Evolutionary conservation across 2,888 invertebrate genomes (phyloP), one percentile per base, ranked within the genome.

Genomic region (Standfussiana lucernea): DNA sequence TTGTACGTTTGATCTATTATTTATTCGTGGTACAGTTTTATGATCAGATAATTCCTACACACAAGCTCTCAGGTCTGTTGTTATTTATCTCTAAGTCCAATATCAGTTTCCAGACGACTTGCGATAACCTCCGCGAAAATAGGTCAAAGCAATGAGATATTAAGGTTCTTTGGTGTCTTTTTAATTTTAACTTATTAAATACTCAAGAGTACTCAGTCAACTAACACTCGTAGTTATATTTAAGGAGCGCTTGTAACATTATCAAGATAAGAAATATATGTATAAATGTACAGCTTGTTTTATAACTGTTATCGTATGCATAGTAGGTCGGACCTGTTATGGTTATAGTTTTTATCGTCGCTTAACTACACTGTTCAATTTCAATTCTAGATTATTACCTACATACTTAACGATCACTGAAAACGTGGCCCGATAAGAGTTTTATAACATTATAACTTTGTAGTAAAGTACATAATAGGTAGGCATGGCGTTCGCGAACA

Each of bases 261-360:
- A 91, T 93, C 92, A 90, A 92, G 93, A 94, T 94, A 94, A 94
- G 91, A 86, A 89, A 88, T 91, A 91, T 91, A 90, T 64, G 64
- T 92, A 93, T 84, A 83, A 83, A 83, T 89, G 91, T 91, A 91
- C 91, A 90, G 89, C 86, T 89, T 91, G 91, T 93, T 94, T 93
- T 91, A 93, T 91, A 90, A 89, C 78, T 88, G 90, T 93, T 93
- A 93, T 93, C 92, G 90, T 84, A 85, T 84, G 85, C 77, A 84
- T 90, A 93, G 89, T 92, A 88, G 94, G 93, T 94, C 93, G 92
- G 87, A 89, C 92, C 90, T 92, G 94, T 93, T 93, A 91, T 91
- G 90, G 89, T 91, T 92, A 91, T 88, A 87, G 88, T 90, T 90
- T 92, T 94, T 94, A 94, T 94, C 93, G 93, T 88, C 87, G 80